Percentiles rank a stretch among this genome's conserved stretches.
phyloP scores from a whole-genome alignment of 2,113 vertebrate genomes.

The Pseudopodoces humilis region DNA sequence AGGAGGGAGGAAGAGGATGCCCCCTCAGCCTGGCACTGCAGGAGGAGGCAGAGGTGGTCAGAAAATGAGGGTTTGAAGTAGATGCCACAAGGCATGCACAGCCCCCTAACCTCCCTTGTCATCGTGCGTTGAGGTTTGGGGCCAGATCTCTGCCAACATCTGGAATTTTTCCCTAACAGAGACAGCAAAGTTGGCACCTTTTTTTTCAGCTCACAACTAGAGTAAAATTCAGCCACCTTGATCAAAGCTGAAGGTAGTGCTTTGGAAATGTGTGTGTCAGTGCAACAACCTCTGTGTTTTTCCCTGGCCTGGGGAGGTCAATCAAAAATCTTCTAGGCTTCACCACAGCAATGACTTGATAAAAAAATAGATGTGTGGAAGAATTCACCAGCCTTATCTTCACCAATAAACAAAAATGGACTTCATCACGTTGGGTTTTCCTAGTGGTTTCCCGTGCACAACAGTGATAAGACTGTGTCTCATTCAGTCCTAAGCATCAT shows the following conservation, averaged over 20 bases:
- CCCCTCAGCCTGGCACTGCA: accelerated
- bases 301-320: not conserved
- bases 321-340: not conserved
- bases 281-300: not conserved
- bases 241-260: not conserved
- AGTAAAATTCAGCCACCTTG: not conserved
- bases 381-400: not conserved
- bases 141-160: not conserved
- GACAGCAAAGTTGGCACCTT: not conserved
- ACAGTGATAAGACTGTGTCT: not conserved
- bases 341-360: not conserved
- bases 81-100: accelerated
- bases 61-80: not conserved
- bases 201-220: not conserved
- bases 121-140: accelerated
- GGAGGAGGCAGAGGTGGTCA: not conserved
- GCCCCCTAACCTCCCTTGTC: not conserved
- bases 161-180: not conserved
- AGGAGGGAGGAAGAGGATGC: not conserved
- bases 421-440: not conserved
- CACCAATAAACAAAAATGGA: not conserved
- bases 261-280: not conserved
- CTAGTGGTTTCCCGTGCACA: not conserved
- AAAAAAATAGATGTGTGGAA: not conserved
- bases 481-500: accelerated